phyloP scores from a whole-genome alignment of 1,140 invertebrate species.

The Penaeus japonicus region DNA sequence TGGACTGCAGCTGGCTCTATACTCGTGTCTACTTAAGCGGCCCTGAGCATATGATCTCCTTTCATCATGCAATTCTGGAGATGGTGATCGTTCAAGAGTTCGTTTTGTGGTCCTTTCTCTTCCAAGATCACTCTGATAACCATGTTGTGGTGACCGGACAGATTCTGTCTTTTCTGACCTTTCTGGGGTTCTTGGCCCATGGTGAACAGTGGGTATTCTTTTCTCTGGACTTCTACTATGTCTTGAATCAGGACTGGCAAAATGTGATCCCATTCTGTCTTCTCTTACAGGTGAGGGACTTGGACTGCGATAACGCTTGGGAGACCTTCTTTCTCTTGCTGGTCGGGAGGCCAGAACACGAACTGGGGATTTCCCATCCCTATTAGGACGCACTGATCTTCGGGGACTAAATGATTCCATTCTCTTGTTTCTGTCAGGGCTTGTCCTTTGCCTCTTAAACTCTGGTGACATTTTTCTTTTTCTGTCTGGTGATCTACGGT shows the following conservation, averaged over 20 bases:
- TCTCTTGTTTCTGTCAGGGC: slow-evolving; percentile 22
- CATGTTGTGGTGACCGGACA: neutral
- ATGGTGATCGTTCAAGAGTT: slow-evolving; percentile 6
- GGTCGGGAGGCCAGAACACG: neutral
- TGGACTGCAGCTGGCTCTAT: slow-evolving; percentile 23
- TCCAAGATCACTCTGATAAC: neutral
- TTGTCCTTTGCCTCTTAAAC: neutral
- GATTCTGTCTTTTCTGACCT: neutral
- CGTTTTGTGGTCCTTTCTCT: neutral
- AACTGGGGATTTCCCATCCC: slow-evolving; percentile 2
- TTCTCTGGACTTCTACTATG: slow-evolving; percentile 16
- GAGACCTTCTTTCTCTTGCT: slow-evolving; percentile 13
- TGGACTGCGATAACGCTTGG: slow-evolving; percentile 13
- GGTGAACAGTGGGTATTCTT: neutral
- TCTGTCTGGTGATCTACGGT: slow-evolving; percentile 9
- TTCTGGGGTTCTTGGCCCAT: slow-evolving; percentile 33
- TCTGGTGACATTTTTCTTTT: slow-evolving; percentile 29
- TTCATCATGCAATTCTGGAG: neutral
- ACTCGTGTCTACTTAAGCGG: neutral
- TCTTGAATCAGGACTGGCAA: slow-evolving; percentile 1
- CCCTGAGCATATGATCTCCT: neutral
- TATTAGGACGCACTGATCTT: neutral
- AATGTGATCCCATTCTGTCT: neutral
- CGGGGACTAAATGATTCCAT: neutral
- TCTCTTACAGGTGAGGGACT: neutral